Percentiles rank a stretch among this genome's conserved stretches.
phyloP scores from a whole-genome alignment of 2,113 vertebrate species.

The Saimiri boliviensis region DNA sequence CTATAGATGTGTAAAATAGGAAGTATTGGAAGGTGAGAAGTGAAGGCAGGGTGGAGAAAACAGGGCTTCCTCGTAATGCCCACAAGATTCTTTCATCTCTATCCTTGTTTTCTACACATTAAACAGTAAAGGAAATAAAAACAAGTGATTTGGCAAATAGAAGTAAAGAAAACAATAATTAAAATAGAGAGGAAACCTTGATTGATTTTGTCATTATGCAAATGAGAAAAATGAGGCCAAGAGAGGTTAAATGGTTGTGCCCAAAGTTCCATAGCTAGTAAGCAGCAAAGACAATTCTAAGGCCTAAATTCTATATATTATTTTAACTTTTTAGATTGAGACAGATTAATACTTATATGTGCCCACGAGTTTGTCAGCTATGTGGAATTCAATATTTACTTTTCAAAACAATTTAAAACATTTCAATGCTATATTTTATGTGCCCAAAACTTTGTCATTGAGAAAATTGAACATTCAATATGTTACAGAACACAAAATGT shows the following conservation, averaged over 20 bases:
- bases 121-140: constrained; percentile 5
- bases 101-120: background rate
- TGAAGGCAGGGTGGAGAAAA: background rate
- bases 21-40: background rate
- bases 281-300: background rate
- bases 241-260: background rate
- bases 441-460: background rate
- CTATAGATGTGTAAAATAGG: background rate
- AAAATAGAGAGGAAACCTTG: background rate
- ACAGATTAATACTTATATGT: background rate
- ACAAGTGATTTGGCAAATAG: background rate
- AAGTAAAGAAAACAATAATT: background rate
- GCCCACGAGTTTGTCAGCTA: background rate
- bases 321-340: background rate
- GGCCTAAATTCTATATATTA: background rate
- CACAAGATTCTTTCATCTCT: background rate
- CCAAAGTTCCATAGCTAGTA: background rate
- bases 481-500: background rate
- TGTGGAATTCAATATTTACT: background rate
- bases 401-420: background rate
- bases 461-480: background rate
- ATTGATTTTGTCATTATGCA: background rate
- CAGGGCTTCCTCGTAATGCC: background rate
- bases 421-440: background rate
- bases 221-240: background rate